Conservation (phyloP, 2,888 invertebrate species). For the Papilio protenor region DNA sequence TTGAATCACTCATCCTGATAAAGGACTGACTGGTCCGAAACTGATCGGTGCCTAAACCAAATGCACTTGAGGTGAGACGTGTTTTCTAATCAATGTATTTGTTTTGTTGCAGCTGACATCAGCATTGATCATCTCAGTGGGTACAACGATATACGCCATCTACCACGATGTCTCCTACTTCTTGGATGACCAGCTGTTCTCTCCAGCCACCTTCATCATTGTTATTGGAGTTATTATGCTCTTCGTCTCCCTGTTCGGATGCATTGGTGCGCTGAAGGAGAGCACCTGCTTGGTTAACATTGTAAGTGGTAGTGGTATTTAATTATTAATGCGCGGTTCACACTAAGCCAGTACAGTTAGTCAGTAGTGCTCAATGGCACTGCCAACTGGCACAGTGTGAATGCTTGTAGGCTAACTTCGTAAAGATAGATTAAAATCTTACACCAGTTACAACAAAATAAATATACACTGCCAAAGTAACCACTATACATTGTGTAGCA, state of each 20-base stretch:
- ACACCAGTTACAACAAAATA: no score
- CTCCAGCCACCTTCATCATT: constrained; percentile 93
- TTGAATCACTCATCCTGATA: no score
- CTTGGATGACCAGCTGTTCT: constrained; percentile 90
- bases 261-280: constrained; percentile 95
- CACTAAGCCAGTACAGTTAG: no score
- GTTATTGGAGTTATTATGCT: constrained; percentile 93
- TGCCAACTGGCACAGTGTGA: no score
- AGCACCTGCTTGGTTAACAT: constrained; percentile 93
- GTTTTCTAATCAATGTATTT: not conserved
- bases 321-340: no score
- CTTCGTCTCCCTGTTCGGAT: constrained; percentile 94
- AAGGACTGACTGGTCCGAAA: no score
- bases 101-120: constrained; percentile 87
- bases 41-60: not conserved
- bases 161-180: constrained; percentile 91
- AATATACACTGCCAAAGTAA: no score
- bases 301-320: constrained; percentile 72
- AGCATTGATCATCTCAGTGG: constrained; percentile 88
- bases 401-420: no score
- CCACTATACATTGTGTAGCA: no score
- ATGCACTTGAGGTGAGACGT: no score
- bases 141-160: constrained; percentile 88
- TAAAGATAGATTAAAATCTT: no score
- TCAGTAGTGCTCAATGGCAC: no score